Base-by-base conservation (phyloP, 2,797 vertebrate genomes). In the Arnoldichthys spilopterus region DNA sequence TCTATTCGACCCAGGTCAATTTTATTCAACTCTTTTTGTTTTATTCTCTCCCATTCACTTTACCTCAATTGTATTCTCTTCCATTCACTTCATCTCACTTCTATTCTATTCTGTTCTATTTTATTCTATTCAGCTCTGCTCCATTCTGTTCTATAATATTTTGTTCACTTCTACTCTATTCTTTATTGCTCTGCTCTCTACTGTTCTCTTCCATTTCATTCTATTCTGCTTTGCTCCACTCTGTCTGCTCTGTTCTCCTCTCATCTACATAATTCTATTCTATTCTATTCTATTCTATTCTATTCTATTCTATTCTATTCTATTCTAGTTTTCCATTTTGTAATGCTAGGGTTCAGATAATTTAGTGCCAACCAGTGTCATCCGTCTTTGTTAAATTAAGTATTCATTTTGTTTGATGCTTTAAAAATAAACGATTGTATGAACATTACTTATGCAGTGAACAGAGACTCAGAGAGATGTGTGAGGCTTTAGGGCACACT, bases 281-380 rank as follows among this genome's bases (percentile, higher is more conserved):
- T n/a, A 8, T 67, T 56, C 18, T 68, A 24, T 76, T 76, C 7
- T 43, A 13, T 62, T 77, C 32, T 37, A 16, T 28, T 71, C 9
- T 43, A 4, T 51, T 53, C 11, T 51, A 4, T 61, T 61, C 3
- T 45, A 16, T 28, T 71, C n/a, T 40, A 8, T 51, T 62, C 11
- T 51, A 8, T 61, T 61, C 3, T n/a, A n/a, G 16, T 66, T 2
- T 56, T 4, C 16, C 3, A 5, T 15, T 3, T 66, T 66, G 18
- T 51, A 51, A 54, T 54, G 9, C 12, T 24, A 4, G 8, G 53
- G 30, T 6, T 22, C 15, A n/a, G n/a, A 71, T 34, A 34, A 30
- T 70, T 62, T 40, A 13, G 20, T 56, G 9, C 11, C 12, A 30
- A 30, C 15, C 30, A 7, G 16, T 61, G 26, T 61, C 16, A 32